phyloP scores from a whole-genome alignment of 2,888 invertebrate species.

The Antheraea yamamai region DNA sequence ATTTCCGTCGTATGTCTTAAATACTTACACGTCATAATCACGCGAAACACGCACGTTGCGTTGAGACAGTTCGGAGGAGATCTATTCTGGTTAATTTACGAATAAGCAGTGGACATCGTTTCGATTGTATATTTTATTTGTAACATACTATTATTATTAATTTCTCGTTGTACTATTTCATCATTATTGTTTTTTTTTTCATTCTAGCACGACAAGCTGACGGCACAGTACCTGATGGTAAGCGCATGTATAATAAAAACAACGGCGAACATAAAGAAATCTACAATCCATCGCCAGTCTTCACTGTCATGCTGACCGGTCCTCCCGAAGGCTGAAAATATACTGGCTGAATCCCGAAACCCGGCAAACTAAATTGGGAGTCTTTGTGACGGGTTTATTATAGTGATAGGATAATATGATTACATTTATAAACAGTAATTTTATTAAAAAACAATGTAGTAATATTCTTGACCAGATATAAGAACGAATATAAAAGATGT shows the following conservation, averaged over 20 bases:
- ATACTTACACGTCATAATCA: background rate
- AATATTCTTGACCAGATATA: background rate
- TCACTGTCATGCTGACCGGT: no score
- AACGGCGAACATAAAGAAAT: no score
- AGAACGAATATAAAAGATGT: slow-evolving; percentile 11
- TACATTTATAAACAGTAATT: background rate
- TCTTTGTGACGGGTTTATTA: no score
- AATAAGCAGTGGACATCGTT: background rate
- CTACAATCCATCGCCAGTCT: no score
- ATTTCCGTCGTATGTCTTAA: slow-evolving; percentile 1
- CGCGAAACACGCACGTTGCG: background rate
- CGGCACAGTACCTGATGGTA: no score
- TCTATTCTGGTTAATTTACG: slow-evolving; percentile 15
- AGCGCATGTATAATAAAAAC: no score
- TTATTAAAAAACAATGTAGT: background rate
- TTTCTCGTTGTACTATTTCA: background rate
- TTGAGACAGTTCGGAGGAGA: slow-evolving; percentile 15
- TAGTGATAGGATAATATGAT: background rate
- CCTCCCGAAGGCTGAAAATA: no score
- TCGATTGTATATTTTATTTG: background rate
- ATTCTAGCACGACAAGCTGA: no score
- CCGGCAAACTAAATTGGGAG: no score
- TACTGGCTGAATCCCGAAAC: no score
- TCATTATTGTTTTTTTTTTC: background rate
- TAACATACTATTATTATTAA: background rate